Evolutionary conservation across 2,113 vertebrate genomes (phyloP), one percentile per base, ranked within the genome.

Genomic region (Nettapus auritus): DNA sequence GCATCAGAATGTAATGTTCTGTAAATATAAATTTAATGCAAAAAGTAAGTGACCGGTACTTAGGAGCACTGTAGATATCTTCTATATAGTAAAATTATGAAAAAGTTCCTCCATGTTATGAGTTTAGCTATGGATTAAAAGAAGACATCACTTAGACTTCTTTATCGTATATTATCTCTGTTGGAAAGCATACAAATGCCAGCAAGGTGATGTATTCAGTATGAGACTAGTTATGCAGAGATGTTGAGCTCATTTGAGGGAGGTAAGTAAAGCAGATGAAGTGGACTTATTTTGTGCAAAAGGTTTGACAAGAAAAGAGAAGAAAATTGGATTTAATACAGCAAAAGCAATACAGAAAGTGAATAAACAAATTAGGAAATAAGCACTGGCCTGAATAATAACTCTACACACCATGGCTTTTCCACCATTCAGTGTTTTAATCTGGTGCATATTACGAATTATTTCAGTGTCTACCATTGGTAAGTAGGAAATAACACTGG

Each of bases 1-100:
- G 17, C 79, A 88, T 89, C 33, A 76, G 75, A 96, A 88, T 81
- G 40, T 67, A 86, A 94, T 90, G 67, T 88, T 89, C 71, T 81
- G 63, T 88, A 53, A 86, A 92, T 38, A 33, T 42, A 77, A 92
- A 90, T 88, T 31, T 90, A 91, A 96, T 91, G 46, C 44, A 46
- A 88, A 97, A 91, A 86, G 69, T 95, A 83, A 82, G 31, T 76
- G 5, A 96, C 86, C 38, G 8, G 13, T 86, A 73, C 62, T 68
- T 95, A 80, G 36, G 40, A 50, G 40, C n/a, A 81, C 57, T 60
- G 16, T 46, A 66, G 77, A 90, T 28, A 69, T 91, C 77, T 95
- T 93, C 67, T 59, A 25, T 29, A n/a, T 48, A 69, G 86, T 62
- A 93, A 96, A 96, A 96, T 93, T 89, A 93, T n/a, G 23, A 88